A percentile compares a stretch with the other conserved stretches of the same genome.
phyloP scores from a whole-genome alignment of 2,113 vertebrate genomes.

The Phrynosoma platyrhinos region DNA sequence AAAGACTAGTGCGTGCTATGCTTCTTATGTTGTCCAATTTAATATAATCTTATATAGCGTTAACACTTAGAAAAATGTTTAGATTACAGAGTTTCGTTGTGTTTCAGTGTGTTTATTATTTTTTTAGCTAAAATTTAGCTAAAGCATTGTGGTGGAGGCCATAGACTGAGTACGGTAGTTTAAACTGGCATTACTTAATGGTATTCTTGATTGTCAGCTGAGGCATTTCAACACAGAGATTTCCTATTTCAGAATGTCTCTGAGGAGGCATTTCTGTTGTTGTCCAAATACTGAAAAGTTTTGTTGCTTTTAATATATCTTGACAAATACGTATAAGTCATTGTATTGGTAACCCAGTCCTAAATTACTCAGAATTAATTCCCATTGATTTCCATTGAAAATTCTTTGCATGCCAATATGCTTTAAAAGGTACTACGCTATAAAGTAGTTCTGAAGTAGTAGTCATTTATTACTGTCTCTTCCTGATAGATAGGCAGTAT shows the following conservation, averaged over 20 bases:
- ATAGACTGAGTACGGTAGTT: not conserved
- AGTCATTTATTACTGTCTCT: not conserved
- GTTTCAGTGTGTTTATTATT: conserved; percentile 23
- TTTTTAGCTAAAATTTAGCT: conserved; percentile 27
- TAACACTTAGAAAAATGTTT: conserved; percentile 40
- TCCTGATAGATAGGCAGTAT: not conserved
- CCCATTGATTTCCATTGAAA: not conserved
- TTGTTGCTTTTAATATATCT: conserved; percentile 17
- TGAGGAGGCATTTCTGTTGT: not conserved
- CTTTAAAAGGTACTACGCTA: too few species aligned
- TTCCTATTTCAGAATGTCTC: conserved; percentile 10
- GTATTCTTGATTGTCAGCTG: not conserved
- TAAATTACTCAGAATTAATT: not conserved
- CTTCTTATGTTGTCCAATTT: not conserved
- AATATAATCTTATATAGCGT: conserved; percentile 3
- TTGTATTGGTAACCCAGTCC: not conserved
- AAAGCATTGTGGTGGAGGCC: conserved; percentile 36
- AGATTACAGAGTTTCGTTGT: not conserved
- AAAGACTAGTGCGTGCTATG: not conserved
- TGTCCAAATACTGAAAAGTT: not conserved
- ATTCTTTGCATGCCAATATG: not conserved
- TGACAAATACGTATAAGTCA: not conserved
- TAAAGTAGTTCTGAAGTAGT: not conserved
- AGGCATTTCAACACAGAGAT: not conserved
- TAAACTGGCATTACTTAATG: conserved; percentile 16